Evolutionary conservation across 2,888 invertebrate species (phyloP), one percentile per base, ranked within the genome.

Genomic region (Lamproptera curius): DNA sequence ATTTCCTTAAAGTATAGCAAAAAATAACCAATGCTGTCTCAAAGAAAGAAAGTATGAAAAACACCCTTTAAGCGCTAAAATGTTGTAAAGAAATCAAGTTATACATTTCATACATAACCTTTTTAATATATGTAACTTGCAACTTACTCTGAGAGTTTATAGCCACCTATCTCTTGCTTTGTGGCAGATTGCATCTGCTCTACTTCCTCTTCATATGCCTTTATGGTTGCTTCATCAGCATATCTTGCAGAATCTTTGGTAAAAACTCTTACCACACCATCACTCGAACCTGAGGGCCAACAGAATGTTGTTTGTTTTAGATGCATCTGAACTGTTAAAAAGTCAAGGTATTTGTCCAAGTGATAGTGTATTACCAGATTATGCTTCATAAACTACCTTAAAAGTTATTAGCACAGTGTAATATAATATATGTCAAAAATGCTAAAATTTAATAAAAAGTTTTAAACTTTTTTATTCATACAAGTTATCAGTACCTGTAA

Each of bases 261-360:
- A 70, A 98, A 98, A 33, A 99, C 91, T 50, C 98, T 90, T 0
- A 98, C 90, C 1, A 94, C 67, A 0, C 97, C 97, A 76, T 99
- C 98, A 83, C 96, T 97, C 47, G 83, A 89, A 50, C 84, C 88
- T 88, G 20, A n/a, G n/a, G n/a, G n/a, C n/a, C n/a, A n/a, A n/a
- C n/a, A n/a, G n/a, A n/a, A n/a, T n/a, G n/a, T n/a, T n/a, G n/a
- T n/a, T n/a, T n/a, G n/a, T n/a, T n/a, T n/a, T n/a, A n/a, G n/a
- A n/a, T n/a, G n/a, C n/a, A n/a, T n/a, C n/a, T n/a, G n/a, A n/a
- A n/a, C n/a, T n/a, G n/a, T n/a, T n/a, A n/a, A n/a, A n/a, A n/a
- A n/a, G n/a, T n/a, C n/a, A n/a, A n/a, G n/a, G n/a, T n/a, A n/a
- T n/a, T n/a, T n/a, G n/a, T n/a, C n/a, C n/a, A n/a, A n/a, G n/a